Evolutionary conservation across 1,140 invertebrate genomes (phyloP), one percentile per base, ranked within the genome.

Genomic region (Sycophila sp.): DNA sequence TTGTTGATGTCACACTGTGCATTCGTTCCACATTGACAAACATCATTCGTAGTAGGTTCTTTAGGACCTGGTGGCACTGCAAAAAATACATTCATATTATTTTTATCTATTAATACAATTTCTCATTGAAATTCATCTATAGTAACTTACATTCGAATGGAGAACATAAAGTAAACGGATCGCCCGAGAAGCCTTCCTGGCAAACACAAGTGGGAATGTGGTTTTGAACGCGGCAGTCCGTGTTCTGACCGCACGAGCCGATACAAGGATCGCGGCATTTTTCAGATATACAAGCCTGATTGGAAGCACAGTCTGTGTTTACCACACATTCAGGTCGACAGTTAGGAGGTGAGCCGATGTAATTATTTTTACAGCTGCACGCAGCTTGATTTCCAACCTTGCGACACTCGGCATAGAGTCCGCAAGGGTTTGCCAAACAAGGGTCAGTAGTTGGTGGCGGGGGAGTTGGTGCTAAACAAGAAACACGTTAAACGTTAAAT

Each of bases 11-110:
- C 89, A 22, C 94, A 95, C 74, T 90, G 87, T 5, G 93, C 89
- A 74, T 94, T 93, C 0, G 91, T 86, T 56, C 93, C 93, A 77
- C 94, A 96, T 1, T 93, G 92, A 81, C 94, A 96, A 2, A 92
- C 93, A 83, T 95, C 88, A 32, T 77, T 78, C 11, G 82, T n/a
- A n/a, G 19, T 47, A 7, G 13, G 2, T n/a, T n/a, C 40, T 73
- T 78, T 75, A 22, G 85, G 82, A 77, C 86, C 86, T 75, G 82
- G 76, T 85, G 74, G 69, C 32, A 66, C 71, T 71, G 11, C 32
- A 42, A 34, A 34, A 63, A 13, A 11, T 26, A n/a, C 32, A 34
- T 19, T 1, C 36, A 4, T 32, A n/a, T 47, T 22, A 19, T 47
- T 62, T 30, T 22, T 1, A 47, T 47, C 2, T 11, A 34, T 45